Percentiles rank a stretch among this genome's conserved stretches.
These are phyloP conservation scores for Ia io DNA, from an alignment of 2,113 vertebrate genomes.

Conservation along the genomic window DNA sequence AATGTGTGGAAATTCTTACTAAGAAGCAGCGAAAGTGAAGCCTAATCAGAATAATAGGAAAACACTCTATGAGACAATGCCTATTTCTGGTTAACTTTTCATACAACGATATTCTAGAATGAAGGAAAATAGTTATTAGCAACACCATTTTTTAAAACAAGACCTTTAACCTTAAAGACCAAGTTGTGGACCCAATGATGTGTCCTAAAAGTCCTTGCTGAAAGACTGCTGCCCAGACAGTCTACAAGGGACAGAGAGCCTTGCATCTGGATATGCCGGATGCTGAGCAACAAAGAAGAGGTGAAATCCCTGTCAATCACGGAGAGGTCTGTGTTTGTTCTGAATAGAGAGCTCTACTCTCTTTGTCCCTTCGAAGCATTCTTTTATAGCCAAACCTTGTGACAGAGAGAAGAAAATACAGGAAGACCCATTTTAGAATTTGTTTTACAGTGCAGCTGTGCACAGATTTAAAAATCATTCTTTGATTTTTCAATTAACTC, in stretches of 20 bases:
- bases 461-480: conserved; percentile 54
- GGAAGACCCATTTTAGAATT: conserved; percentile 31
- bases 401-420: conserved; percentile 4
- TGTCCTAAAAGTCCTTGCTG: neutral
- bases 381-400: conserved; percentile 25
- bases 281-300: neutral
- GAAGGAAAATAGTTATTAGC: neutral
- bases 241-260: neutral
- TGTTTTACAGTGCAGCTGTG: neutral
- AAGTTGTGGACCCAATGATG: neutral
- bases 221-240: neutral
- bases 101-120: neutral
- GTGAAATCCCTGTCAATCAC: neutral
- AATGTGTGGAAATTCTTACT: neutral
- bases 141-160: neutral
- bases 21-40: neutral
- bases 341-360: conserved; percentile 31
- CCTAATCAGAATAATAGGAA: neutral
- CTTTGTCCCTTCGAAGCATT: conserved; percentile 45
- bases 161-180: neutral
- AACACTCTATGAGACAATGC: neutral
- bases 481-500: conserved; percentile 72
- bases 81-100: neutral
- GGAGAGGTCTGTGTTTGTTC: neutral
- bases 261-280: neutral